These are phyloP conservation scores for Hippopotamyrus pictus DNA, from an alignment of 2,797 vertebrate genomes.

Conservation along the genomic window DNA sequence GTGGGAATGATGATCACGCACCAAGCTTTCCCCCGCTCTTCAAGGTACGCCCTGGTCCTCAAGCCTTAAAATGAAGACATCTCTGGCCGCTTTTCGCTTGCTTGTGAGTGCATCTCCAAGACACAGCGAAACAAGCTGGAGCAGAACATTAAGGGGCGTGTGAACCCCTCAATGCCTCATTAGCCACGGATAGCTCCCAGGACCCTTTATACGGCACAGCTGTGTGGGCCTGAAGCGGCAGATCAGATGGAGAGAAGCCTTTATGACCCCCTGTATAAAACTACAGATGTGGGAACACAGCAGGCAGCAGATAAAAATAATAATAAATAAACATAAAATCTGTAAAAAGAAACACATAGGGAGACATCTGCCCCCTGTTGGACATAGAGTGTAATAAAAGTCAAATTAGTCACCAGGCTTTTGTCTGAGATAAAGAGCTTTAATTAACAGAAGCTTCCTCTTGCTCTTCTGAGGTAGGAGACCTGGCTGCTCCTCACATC, in stretches of 20 bases:
- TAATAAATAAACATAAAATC: background rate
- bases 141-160: background rate
- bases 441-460: background rate
- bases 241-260: constrained; percentile 6
- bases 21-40: background rate
- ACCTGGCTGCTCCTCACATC: background rate
- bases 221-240: background rate
- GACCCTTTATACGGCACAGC: background rate
- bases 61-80: background rate
- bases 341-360: background rate
- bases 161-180: background rate
- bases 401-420: background rate
- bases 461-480: background rate
- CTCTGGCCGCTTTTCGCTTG: background rate
- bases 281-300: constrained; percentile 8
- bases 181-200: background rate
- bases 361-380: background rate
- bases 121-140: background rate
- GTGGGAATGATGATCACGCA: background rate
- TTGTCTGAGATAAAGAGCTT: background rate
- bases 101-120: background rate
- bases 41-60: background rate
- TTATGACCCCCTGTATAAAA: background rate
- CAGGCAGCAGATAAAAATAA: background rate
- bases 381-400: background rate